Base-by-base conservation (phyloP, 2,888 invertebrate genomes). In the Thera obeliscata region DNA sequence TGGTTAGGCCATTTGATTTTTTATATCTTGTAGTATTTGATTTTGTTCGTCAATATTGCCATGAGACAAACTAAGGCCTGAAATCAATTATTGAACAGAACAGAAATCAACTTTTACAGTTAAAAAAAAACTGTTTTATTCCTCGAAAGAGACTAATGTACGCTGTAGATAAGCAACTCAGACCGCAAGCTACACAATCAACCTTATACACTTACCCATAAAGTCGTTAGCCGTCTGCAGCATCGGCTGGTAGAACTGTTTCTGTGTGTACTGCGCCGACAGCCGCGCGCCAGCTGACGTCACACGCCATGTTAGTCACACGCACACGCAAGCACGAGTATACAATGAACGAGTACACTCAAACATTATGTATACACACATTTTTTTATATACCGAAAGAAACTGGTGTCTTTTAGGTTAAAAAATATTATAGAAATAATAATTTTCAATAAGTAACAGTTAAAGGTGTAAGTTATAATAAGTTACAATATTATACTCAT, bases 211-310 rank as follows among this genome's bases (percentile, higher is more conserved):
- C 78, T 86, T 84, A 92, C 93, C 93, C 77, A 92, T 86, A 67
- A 87, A 88, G 66, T 91, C 91, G 85, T 89, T 90, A 75, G 89
- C 85, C 64, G 87, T 79, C 70, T 88, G 83, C 75, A 90, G 83
- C 90, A 92, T 89, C 69, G 91, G 92, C 79, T 86, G 90, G 87
- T 91, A 93, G 86, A 87, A 90, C 81, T 86, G 86, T 82, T 83
- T 88, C 72, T 78, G 78, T 58, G 79, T 85, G 82, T 81, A 86
- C 76, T 85, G 87, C 75, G 80, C 76, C 74, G 85, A 83, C 79
- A 87, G 81, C 67, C 86, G 84, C 61, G 75, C 80, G 72, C 79
- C 76, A 81, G 79, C 80, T 74, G 82, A 79, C 78, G 78, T 74
- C 76, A 80, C 77, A 75, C 64, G 81, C 79, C 80, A 78, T 56